Evolutionary conservation across 1,140 invertebrate genomes (phyloP).

Genomic region (Helicoverpa zea): DNA sequence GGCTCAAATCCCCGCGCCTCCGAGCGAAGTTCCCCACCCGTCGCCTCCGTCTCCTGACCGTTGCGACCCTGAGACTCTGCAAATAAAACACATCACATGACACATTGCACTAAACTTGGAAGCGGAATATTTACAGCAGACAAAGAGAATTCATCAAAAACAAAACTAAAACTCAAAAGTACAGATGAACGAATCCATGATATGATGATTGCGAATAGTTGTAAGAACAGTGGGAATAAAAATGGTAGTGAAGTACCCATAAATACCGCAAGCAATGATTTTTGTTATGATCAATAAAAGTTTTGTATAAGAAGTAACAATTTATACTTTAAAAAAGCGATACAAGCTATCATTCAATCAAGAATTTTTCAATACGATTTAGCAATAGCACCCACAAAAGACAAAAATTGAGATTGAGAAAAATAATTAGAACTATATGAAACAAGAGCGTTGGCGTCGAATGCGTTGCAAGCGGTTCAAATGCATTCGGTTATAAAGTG

Average conservation of each 20-base stretch:
- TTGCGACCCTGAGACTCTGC: conserved; percentile 58
- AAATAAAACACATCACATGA: conserved; percentile 19
- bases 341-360: not conserved
- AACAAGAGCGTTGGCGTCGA: conserved; percentile 11
- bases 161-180: not conserved
- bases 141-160: not conserved
- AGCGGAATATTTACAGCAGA: not conserved
- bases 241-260: not conserved
- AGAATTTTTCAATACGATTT: not conserved
- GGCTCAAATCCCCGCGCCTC: conserved; percentile 54
- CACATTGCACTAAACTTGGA: not conserved
- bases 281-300: not conserved
- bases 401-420: not conserved
- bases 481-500: conserved; percentile 8
- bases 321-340: not conserved
- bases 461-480: conserved; percentile 3
- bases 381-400: not conserved
- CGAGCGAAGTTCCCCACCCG: conserved; percentile 50
- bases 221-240: no score
- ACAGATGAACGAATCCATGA: not conserved
- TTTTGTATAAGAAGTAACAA: not conserved
- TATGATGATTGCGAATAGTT: no score
- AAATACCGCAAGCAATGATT: not conserved
- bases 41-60: conserved; percentile 61
- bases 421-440: conserved; percentile 10